Evolutionary conservation across 2,113 vertebrate genomes (phyloP).

Genomic region (Procavia capensis): DNA sequence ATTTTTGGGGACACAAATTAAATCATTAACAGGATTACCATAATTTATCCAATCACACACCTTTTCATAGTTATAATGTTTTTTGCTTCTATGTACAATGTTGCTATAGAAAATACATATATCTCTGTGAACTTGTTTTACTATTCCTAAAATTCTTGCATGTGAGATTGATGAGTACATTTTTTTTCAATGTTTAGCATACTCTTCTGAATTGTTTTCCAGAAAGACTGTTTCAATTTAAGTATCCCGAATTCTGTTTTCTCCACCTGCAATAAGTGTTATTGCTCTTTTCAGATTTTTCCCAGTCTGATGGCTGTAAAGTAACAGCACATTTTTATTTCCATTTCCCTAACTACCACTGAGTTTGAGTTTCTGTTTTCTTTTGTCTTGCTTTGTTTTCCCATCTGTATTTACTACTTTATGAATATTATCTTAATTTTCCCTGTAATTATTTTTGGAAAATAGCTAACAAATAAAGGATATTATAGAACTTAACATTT

Average conservation of each 20-base stretch:
- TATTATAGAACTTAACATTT: not conserved
- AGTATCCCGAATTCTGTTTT: conserved; percentile 41
- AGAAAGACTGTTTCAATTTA: conserved; percentile 36
- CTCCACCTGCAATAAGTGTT: conserved; percentile 51
- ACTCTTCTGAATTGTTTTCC: not conserved
- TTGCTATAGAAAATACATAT: not conserved
- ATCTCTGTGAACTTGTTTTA: conserved; percentile 11
- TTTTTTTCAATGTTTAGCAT: conserved; percentile 39
- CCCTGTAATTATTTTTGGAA: not conserved
- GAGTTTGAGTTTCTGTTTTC: conserved; percentile 29
- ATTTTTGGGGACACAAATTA: not conserved
- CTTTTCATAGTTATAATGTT: not conserved
- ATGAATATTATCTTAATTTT: not conserved
- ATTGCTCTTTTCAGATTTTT: conserved; percentile 61
- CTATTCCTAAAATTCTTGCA: conserved; percentile 13
- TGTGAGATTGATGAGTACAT: not conserved
- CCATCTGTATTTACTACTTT: not conserved
- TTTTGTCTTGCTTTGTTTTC: conserved; percentile 12
- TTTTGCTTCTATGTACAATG: not conserved
- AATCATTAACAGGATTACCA: not conserved
- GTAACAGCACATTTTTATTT: conserved; percentile 54
- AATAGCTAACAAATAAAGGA: not conserved
- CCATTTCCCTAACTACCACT: conserved; percentile 43
- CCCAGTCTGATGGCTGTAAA: conserved; percentile 45
- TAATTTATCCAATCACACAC: not conserved